These are phyloP conservation scores for Arothron firmamentum DNA, from an alignment of 2,113 vertebrate species.

Conservation along the genomic window DNA sequence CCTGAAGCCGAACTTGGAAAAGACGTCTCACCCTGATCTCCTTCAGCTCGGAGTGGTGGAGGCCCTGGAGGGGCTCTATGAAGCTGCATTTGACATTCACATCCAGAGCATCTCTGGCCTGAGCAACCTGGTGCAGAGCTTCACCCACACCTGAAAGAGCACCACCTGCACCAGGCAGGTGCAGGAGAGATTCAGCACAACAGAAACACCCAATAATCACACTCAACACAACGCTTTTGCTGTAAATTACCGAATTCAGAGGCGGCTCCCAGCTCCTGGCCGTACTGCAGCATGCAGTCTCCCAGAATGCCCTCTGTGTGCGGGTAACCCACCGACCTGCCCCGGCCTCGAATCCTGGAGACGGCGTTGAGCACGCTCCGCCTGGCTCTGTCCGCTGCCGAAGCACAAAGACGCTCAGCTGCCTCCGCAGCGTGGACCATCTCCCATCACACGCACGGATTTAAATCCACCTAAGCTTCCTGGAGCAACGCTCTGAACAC, in stretches of 20 bases:
- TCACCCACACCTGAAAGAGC: constrained; percentile 82
- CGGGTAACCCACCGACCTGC: constrained; percentile 80
- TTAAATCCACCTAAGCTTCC: too few relatives aligned
- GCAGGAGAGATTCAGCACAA: not conserved
- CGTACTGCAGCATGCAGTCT: constrained; percentile 84
- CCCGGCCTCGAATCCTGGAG: constrained; percentile 87
- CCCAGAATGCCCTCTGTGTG: constrained; percentile 89
- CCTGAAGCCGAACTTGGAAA: not conserved
- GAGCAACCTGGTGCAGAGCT: constrained; percentile 84
- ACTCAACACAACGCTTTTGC: not conserved
- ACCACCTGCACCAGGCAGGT: constrained; percentile 67
- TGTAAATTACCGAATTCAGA: constrained; percentile 84
- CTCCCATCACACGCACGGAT: too few relatives aligned
- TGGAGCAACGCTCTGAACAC: too few relatives aligned
- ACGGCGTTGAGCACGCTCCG: constrained; percentile 86
- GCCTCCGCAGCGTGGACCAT: not conserved
- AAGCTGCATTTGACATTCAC: constrained; percentile 84
- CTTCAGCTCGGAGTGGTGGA: constrained; percentile 87
- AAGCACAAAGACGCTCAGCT: not conserved
- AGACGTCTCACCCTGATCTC: constrained; percentile 81
- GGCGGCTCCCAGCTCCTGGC: constrained; percentile 81
- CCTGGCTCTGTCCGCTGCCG: constrained; percentile 85
- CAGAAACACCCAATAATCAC: not conserved
- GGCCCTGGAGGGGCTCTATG: constrained; percentile 84
- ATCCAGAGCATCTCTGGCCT: constrained; percentile 83